phyloP scores from a whole-genome alignment of 2,797 vertebrate genomes.

The Coilia nasus region DNA sequence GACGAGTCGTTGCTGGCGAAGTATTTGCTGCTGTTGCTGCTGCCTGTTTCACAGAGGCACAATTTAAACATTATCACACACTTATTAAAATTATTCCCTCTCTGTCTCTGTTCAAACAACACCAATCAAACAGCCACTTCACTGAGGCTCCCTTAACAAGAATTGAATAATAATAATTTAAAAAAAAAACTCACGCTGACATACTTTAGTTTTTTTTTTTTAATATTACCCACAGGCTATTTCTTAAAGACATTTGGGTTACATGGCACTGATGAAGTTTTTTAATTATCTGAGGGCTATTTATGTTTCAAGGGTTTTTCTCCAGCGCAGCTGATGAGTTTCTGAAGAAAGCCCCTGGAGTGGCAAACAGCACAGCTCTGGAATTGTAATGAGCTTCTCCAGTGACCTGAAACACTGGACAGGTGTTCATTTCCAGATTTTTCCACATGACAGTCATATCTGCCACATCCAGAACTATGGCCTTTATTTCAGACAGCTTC shows the following conservation, averaged over 20 bases:
- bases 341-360: background rate
- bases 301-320: slow-evolving; percentile 20
- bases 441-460: background rate
- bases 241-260: slow-evolving; percentile 1
- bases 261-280: background rate
- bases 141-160: background rate
- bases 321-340: background rate
- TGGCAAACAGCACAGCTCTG: background rate
- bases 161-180: background rate
- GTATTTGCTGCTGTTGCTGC: slow-evolving; percentile 83
- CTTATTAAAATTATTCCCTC: background rate
- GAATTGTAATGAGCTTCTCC: background rate
- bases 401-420: background rate
- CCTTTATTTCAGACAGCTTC: too few relatives aligned
- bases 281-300: slow-evolving; percentile 9
- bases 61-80: background rate
- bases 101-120: background rate
- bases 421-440: background rate
- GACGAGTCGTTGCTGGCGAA: slow-evolving; percentile 82
- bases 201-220: background rate
- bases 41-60: slow-evolving; percentile 68
- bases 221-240: background rate
- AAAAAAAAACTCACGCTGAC: background rate
- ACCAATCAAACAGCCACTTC: background rate
- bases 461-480: background rate